These are phyloP conservation scores for Oreochromis mossambicus DNA, from an alignment of 2,797 vertebrate genomes.

Conservation along the genomic window DNA sequence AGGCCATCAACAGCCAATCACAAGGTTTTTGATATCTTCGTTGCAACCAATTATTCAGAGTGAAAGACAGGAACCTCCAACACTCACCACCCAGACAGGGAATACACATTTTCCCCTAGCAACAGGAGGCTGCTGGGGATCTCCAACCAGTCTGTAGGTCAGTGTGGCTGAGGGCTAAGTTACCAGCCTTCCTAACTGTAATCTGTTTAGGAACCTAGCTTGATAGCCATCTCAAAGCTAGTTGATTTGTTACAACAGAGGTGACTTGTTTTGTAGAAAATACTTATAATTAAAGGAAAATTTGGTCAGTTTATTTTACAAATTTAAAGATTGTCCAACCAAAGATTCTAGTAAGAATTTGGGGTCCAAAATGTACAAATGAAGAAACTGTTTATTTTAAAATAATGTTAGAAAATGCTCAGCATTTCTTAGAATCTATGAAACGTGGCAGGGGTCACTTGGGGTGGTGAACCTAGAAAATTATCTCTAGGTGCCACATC, in stretches of 20 bases:
- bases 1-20: neutral
- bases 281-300: neutral
- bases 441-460: neutral
- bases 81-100: neutral
- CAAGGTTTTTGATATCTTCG: neutral
- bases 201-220: neutral
- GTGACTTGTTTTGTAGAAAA: neutral
- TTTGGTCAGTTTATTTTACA: neutral
- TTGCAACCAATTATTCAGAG: neutral
- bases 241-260: neutral
- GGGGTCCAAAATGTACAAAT: neutral
- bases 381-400: neutral
- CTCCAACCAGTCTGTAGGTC: rapidly evolving
- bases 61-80: neutral
- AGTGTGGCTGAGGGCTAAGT: rapidly evolving
- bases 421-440: neutral
- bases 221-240: neutral
- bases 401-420: neutral
- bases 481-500: neutral
- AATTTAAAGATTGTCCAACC: neutral
- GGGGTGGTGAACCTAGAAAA: neutral
- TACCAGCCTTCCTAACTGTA: neutral
- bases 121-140: neutral
- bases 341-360: neutral
- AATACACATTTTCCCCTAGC: neutral